Conservation (phyloP, 2,797 vertebrate species). For the Diplodus puntazzo region DNA sequence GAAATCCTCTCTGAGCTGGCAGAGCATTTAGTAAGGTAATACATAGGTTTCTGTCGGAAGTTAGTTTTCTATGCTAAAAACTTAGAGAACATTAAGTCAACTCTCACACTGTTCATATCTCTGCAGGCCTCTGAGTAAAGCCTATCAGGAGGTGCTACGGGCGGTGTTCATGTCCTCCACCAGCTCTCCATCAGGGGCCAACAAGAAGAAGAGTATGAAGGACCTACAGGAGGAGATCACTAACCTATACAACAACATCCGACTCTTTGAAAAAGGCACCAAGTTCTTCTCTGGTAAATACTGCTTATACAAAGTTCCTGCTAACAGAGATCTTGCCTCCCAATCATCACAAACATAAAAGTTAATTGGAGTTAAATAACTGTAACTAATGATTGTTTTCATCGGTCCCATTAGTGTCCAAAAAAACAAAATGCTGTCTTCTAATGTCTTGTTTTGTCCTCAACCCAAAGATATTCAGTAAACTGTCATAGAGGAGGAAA, state of each 20-base stretch:
- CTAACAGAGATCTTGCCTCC: background rate
- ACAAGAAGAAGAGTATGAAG: constrained; percentile 92
- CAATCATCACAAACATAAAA: background rate
- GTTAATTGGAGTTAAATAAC: too few species aligned
- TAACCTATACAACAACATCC: constrained; percentile 93
- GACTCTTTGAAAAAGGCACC: constrained; percentile 93
- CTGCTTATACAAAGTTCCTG: background rate
- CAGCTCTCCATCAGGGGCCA: constrained; percentile 86
- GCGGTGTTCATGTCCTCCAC: constrained; percentile 91
- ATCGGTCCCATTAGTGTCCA: too few species aligned
- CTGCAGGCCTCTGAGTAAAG: constrained; percentile 90
- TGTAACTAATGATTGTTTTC: too few species aligned
- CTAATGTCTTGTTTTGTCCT: too few species aligned
- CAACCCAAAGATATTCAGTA: too few species aligned
- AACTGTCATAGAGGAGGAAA: too few species aligned
- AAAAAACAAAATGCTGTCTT: too few species aligned
- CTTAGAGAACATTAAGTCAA: background rate
- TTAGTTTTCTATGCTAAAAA: background rate
- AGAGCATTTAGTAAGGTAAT: constrained; percentile 90
- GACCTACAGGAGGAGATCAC: constrained; percentile 96
- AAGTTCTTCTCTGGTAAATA: constrained; percentile 92
- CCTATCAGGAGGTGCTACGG: constrained; percentile 92
- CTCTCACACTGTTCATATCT: background rate
- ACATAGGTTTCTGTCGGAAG: background rate
- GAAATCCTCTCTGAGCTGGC: constrained; percentile 92